These are phyloP conservation scores for Oscheius sp. DNA, from an alignment of 2,888 invertebrate genomes.

Conservation along the genomic window DNA sequence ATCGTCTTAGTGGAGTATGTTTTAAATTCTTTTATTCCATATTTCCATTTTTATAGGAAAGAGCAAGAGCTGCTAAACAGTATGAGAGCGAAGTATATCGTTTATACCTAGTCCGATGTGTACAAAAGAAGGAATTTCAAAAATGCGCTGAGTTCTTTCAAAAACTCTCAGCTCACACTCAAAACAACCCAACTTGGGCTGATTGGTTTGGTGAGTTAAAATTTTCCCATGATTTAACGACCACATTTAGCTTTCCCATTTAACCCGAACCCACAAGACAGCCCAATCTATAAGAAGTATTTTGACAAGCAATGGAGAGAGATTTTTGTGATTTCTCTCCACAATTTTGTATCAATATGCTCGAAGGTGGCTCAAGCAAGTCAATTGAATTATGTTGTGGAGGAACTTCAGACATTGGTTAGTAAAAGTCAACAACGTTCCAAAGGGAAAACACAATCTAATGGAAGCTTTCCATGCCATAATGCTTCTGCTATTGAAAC, in stretches of 20 bases:
- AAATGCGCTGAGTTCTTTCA: slow-evolving; percentile 60
- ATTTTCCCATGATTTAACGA: neutral
- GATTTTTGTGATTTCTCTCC: slow-evolving; percentile 86
- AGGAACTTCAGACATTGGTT: slow-evolving; percentile 28
- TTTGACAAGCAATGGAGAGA: slow-evolving; percentile 96
- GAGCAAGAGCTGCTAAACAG: slow-evolving; percentile 73
- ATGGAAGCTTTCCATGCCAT: no score
- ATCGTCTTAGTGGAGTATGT: slow-evolving; percentile 52
- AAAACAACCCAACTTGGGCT: slow-evolving; percentile 59
- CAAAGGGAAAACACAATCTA: no score
- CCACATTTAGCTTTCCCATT: slow-evolving; percentile 83
- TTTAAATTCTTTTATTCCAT: neutral
- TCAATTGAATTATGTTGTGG: slow-evolving; percentile 44
- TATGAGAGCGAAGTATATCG: slow-evolving; percentile 86
- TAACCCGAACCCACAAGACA: slow-evolving; percentile 88
- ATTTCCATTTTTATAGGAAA: slow-evolving; percentile 40
- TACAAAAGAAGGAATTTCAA: slow-evolving; percentile 79
- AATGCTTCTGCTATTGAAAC: no score
- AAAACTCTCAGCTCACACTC: slow-evolving; percentile 49
- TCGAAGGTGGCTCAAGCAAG: slow-evolving; percentile 75
- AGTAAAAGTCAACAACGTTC: neutral
- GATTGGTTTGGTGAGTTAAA: slow-evolving; percentile 62
- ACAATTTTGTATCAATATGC: slow-evolving; percentile 90
- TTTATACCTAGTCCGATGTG: slow-evolving; percentile 87
- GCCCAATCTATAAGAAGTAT: slow-evolving; percentile 84